A percentile compares a stretch with the other conserved stretches of the same genome.
These are phyloP conservation scores for Matsumyia berberina DNA, from an alignment of 2,888 invertebrate genomes.

Conservation along the genomic window DNA sequence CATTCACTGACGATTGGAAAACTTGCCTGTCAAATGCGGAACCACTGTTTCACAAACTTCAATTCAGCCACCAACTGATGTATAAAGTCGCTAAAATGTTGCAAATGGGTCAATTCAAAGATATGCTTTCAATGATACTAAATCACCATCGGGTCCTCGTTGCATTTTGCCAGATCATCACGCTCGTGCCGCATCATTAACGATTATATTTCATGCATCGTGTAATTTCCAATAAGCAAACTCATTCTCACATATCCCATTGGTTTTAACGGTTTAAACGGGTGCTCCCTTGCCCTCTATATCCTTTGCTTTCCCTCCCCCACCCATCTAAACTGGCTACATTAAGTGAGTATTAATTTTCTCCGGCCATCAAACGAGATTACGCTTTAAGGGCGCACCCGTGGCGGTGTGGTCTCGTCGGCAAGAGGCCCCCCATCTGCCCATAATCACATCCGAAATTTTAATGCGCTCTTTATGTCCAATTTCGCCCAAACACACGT, in stretches of 20 bases:
- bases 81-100: too few relatives aligned
- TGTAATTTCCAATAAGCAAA: slow-evolving; percentile 52
- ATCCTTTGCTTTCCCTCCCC: slow-evolving; percentile 21
- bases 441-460: slow-evolving; percentile 69
- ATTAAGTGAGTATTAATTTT: slow-evolving; percentile 73
- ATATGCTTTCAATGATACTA: too few relatives aligned
- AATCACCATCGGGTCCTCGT: neutral
- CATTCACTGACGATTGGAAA: too few relatives aligned
- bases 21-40: too few relatives aligned
- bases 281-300: slow-evolving; percentile 24
- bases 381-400: slow-evolving; percentile 44
- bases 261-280: slow-evolving; percentile 49
- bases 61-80: too few relatives aligned
- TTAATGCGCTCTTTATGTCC: slow-evolving; percentile 69
- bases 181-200: slow-evolving; percentile 48
- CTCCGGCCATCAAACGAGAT: slow-evolving; percentile 66
- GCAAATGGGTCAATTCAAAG: too few relatives aligned
- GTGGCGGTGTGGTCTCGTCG: neutral
- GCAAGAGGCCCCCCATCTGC: slow-evolving; percentile 1
- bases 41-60: too few relatives aligned
- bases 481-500: slow-evolving; percentile 48
- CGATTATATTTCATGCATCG: slow-evolving; percentile 67
- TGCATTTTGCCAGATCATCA: slow-evolving; percentile 11
- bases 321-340: slow-evolving; percentile 27
- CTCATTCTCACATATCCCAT: slow-evolving; percentile 62